A percentile compares a stretch with the other conserved stretches of the same genome.
Conservation (phyloP, 2,888 invertebrate genomes). For the Tachina fera region DNA sequence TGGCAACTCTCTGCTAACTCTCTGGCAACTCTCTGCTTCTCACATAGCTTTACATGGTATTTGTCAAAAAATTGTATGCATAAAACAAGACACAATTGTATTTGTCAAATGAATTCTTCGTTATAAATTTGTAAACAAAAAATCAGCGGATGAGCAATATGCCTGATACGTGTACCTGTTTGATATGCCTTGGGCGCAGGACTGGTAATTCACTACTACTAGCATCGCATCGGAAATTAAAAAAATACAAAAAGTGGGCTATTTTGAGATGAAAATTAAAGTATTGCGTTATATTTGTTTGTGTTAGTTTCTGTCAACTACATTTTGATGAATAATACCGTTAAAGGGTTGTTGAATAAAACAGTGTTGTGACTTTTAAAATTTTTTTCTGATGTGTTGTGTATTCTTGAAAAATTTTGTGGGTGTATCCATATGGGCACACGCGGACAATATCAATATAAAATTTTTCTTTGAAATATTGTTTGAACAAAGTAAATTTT, state of each 20-base stretch:
- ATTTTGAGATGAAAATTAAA: conserved; percentile 11
- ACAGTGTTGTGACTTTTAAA: not conserved
- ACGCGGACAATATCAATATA: not conserved
- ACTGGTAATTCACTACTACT: no score
- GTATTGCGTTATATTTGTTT: not conserved
- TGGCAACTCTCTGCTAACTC: no score
- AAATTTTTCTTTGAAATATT: not conserved
- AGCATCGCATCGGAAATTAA: not conserved
- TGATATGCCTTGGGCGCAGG: no score
- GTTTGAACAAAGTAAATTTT: not conserved
- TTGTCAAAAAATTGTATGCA: no score
- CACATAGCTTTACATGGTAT: no score
- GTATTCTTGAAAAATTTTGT: not conserved
- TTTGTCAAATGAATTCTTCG: no score
- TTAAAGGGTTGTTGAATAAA: not conserved
- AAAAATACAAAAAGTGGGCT: not conserved
- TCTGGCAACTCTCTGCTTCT: no score
- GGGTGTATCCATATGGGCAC: not conserved
- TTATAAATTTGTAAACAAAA: no score
- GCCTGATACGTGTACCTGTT: no score
- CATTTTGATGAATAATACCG: not conserved
- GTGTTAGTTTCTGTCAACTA: not conserved
- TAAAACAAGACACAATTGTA: no score
- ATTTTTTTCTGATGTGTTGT: not conserved
- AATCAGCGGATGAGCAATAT: no score